A percentile compares a stretch with the other conserved stretches of the same genome.
Conservation (phyloP, 2,113 vertebrate genomes). For the Microcebus ravelobensis region DNA sequence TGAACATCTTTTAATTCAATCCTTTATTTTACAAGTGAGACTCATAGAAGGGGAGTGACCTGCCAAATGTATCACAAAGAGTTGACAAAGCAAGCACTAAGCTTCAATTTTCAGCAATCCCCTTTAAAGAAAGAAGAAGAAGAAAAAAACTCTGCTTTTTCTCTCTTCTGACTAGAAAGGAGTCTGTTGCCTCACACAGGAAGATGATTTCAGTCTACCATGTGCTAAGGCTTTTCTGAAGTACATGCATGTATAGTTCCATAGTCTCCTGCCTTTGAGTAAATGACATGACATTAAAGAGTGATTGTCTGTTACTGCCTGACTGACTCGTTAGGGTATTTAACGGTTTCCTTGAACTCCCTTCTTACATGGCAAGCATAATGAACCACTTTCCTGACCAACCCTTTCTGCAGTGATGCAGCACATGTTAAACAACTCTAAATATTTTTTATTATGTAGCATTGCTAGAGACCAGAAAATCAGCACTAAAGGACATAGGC, state of each 20-base stretch:
- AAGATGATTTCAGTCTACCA: neutral
- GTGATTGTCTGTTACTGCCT: constrained; percentile 36
- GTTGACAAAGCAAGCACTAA: neutral
- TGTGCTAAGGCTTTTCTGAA: neutral
- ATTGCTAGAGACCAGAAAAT: neutral
- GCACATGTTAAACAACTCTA: constrained; percentile 8
- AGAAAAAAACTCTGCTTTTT: neutral
- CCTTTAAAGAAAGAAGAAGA: neutral
- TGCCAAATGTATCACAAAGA: neutral
- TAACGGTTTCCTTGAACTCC: constrained; percentile 48
- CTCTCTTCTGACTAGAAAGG: neutral
- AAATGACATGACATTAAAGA: constrained; percentile 61
- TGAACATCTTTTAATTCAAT: neutral
- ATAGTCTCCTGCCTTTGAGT: constrained; percentile 29
- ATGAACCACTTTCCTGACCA: neutral
- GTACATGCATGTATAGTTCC: neutral
- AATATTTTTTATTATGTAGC: constrained; percentile 9
- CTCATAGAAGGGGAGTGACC: neutral
- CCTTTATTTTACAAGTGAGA: constrained; percentile 22
- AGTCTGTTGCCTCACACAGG: neutral
- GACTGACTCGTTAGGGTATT: constrained; percentile 7
- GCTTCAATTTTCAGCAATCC: neutral
- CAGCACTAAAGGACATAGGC: neutral
- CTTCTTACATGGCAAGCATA: neutral
- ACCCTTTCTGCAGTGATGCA: neutral